Conservation (phyloP, 2,113 vertebrate genomes). For the Mus spicilegus region DNA sequence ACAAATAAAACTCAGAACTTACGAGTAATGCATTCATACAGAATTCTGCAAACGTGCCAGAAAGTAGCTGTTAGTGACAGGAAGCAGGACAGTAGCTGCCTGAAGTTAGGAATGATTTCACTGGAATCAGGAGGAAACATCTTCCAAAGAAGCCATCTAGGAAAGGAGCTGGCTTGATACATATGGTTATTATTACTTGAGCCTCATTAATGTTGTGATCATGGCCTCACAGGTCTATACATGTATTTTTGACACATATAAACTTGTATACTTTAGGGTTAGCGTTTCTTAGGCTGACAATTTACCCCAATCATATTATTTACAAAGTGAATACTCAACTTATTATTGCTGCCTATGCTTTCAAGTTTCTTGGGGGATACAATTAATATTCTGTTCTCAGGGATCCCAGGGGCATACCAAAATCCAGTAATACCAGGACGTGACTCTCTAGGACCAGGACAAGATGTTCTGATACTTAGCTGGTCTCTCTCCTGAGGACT, state of each 20-base stretch:
- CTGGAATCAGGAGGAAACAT: not conserved
- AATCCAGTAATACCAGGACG: not conserved
- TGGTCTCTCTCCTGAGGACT: not conserved
- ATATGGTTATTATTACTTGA: not conserved
- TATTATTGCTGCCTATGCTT: not conserved
- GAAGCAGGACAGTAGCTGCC: not conserved
- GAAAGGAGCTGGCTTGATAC: not conserved
- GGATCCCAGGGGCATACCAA: not conserved
- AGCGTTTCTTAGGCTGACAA: not conserved
- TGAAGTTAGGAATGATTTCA: not conserved
- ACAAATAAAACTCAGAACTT: not conserved
- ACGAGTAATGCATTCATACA: not conserved
- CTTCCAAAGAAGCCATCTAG: not conserved
- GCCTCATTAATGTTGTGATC: not conserved
- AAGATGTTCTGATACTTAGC: not conserved
- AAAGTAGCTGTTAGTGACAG: not conserved
- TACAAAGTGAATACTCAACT: not conserved
- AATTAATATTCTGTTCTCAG: not conserved
- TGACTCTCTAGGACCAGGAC: not conserved
- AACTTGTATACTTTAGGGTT: not conserved
- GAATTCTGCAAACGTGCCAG: not conserved
- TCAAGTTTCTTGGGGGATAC: not conserved
- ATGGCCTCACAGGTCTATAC: not conserved
- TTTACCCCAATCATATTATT: not conserved
- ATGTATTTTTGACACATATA: not conserved